A percentile compares a stretch with the other conserved stretches of the same genome.
Conservation (phyloP, 2,888 invertebrate genomes). For the Vesta saturnalis region DNA sequence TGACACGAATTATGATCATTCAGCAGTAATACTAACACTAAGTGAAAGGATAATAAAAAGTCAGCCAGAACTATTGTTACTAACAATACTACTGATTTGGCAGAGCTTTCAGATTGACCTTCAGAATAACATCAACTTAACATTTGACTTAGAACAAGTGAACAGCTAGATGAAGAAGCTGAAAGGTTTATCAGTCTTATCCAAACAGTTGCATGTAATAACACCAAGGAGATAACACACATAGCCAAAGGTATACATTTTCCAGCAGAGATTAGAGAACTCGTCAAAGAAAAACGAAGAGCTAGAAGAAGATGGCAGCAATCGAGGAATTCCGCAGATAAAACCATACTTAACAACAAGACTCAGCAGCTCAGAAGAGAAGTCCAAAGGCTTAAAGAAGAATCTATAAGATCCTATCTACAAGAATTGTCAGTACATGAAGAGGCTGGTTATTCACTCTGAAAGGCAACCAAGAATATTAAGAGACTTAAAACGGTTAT, state of each 20-base stretch:
- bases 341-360: no score
- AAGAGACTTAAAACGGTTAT: constrained; percentile 14
- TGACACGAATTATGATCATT: constrained; percentile 18
- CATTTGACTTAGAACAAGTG: constrained; percentile 14
- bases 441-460: constrained; percentile 12
- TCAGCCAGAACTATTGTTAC: neutral
- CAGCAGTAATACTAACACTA: constrained; percentile 8
- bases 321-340: no score
- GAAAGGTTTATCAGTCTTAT: constrained; percentile 11
- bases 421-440: constrained; percentile 11
- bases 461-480: no score
- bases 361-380: no score
- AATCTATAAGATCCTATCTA: no score
- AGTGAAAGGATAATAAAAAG: constrained; percentile 17
- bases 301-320: no score
- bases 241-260: neutral
- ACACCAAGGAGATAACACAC: constrained; percentile 11
- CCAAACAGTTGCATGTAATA: constrained; percentile 13
- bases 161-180: constrained; percentile 11
- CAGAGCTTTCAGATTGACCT: no score
- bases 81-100: no score
- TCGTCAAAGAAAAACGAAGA: no score
- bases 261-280: neutral
- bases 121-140: no score
- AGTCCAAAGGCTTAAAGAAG: no score